These are phyloP conservation scores for Xiphophorus birchmanni DNA, from an alignment of 2,797 vertebrate species.

Conservation along the genomic window DNA sequence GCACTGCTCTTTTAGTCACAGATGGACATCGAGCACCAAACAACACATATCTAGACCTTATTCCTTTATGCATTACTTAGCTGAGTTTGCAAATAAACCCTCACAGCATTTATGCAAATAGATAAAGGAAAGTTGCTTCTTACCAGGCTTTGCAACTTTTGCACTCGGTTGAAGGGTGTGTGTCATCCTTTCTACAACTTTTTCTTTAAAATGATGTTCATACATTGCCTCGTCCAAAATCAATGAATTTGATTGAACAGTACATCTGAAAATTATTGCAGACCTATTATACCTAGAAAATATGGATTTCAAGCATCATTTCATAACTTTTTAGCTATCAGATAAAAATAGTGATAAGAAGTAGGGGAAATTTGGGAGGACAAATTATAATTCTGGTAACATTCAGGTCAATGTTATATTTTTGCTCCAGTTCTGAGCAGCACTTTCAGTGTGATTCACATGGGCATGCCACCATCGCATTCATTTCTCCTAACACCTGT, in stretches of 20 bases:
- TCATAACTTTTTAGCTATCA: not conserved
- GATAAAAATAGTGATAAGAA: not conserved
- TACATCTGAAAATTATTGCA: not conserved
- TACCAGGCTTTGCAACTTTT: not conserved
- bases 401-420: not conserved
- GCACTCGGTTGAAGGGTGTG: not conserved
- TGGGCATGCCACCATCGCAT: not conserved
- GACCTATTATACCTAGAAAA: not conserved
- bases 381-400: not conserved
- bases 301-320: not conserved
- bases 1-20: slow-evolving; percentile 40
- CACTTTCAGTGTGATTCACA: not conserved
- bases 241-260: not conserved
- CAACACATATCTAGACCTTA: slow-evolving; percentile 10
- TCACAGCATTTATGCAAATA: not conserved
- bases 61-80: slow-evolving; percentile 10
- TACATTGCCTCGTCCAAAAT: not conserved
- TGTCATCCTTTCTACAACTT: not conserved
- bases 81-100: slow-evolving; percentile 2
- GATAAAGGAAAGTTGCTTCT: not conserved
- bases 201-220: not conserved
- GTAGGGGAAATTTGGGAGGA: not conserved
- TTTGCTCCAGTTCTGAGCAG: not conserved
- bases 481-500: not conserved
- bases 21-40: not conserved